These are phyloP conservation scores for Acrobasis suavella DNA, from an alignment of 2,888 invertebrate species.

Conservation along the genomic window DNA sequence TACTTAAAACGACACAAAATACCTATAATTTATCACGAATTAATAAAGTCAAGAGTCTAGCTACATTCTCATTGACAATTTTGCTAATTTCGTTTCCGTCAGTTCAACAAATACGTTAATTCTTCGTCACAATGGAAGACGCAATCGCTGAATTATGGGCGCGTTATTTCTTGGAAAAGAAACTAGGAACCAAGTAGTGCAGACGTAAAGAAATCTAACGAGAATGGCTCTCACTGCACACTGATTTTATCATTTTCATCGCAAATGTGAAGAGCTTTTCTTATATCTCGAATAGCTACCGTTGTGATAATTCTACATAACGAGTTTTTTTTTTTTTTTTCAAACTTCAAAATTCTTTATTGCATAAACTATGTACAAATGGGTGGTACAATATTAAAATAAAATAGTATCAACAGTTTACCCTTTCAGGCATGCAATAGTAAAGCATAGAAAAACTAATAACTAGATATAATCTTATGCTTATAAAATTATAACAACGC, in stretches of 20 bases:
- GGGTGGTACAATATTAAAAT: no score
- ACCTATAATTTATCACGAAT: background rate
- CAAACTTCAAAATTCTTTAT: no score
- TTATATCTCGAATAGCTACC: background rate
- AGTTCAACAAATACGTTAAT: slow-evolving; percentile 9
- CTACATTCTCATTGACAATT: background rate
- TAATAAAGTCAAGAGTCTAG: background rate
- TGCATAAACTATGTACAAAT: no score
- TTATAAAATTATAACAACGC: no score
- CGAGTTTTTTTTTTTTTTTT: no score
- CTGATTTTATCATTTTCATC: background rate
- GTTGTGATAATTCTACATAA: no score
- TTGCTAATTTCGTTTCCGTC: slow-evolving; percentile 17
- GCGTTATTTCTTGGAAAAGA: slow-evolving; percentile 31
- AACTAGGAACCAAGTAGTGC: slow-evolving; percentile 25
- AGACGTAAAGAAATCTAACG: slow-evolving; percentile 22
- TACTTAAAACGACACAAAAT: background rate
- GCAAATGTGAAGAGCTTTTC: background rate
- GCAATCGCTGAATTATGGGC: slow-evolving; percentile 23
- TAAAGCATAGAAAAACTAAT: no score
- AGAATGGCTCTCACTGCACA: background rate
- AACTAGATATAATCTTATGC: no score
- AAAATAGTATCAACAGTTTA: no score
- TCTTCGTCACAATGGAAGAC: slow-evolving; percentile 13
- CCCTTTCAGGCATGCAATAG: no score